Conservation (phyloP, 2,113 vertebrate species). For the Falco punctatus region DNA sequence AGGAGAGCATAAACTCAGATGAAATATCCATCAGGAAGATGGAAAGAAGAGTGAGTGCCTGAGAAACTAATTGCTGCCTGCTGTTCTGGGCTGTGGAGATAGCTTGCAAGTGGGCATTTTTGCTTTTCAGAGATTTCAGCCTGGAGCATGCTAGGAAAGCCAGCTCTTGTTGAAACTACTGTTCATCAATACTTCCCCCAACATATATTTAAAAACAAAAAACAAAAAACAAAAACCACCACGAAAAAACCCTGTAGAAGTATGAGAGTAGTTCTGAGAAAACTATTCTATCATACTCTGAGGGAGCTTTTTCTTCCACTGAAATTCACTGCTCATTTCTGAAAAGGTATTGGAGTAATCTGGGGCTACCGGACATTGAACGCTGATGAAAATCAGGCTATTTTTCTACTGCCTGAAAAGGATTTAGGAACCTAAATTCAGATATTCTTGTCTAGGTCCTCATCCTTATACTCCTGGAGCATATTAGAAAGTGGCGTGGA, state of each 20-base stretch:
- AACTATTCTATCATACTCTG: background rate
- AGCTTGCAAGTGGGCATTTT: constrained; percentile 38
- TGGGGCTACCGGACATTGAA: background rate
- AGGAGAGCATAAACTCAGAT: constrained; percentile 42
- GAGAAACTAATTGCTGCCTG: constrained; percentile 50
- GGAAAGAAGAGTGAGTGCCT: constrained; percentile 42
- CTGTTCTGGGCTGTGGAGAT: constrained; percentile 35
- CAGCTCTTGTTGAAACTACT: constrained; percentile 16
- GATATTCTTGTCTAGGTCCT: background rate
- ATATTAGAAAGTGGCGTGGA: fast-evolving
- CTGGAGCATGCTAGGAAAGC: background rate
- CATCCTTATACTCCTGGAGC: fast-evolving
- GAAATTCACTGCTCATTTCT: background rate
- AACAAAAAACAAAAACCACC: too few species aligned
- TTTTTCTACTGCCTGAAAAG: background rate
- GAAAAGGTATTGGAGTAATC: background rate
- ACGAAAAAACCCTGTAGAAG: background rate
- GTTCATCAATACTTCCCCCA: constrained; percentile 11
- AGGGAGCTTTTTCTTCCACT: background rate
- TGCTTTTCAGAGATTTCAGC: constrained; percentile 44
- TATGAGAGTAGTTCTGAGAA: background rate
- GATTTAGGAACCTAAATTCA: background rate
- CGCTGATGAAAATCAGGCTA: background rate
- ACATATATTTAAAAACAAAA: background rate
- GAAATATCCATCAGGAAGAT: constrained; percentile 61